phyloP scores from a whole-genome alignment of 2,113 vertebrate genomes.

The Ailurus styani region DNA sequence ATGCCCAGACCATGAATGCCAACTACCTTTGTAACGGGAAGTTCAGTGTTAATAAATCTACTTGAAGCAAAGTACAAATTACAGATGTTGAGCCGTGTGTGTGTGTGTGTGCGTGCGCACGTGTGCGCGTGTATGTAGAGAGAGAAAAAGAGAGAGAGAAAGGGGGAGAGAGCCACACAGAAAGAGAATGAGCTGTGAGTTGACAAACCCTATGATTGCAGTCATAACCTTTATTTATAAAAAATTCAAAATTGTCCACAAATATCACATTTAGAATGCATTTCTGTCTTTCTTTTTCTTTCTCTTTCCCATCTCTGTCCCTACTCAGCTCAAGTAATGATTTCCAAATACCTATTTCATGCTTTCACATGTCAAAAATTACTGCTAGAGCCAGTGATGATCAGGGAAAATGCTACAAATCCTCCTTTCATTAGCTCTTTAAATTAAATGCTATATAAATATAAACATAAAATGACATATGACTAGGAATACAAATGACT shows the following conservation, averaged over 20 bases:
- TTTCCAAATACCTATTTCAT: background rate
- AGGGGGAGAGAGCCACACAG: rapidly evolving
- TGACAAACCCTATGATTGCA: background rate
- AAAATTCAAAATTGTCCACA: background rate
- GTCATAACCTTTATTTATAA: background rate
- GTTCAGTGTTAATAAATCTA: background rate
- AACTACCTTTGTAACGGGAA: background rate
- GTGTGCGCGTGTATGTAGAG: too few species aligned
- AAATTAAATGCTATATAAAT: slow-evolving; percentile 48
- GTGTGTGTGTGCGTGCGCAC: too few species aligned
- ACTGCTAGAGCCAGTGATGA: background rate
- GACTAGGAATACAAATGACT: background rate
- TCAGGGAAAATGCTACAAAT: background rate
- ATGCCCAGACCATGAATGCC: background rate
- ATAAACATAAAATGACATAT: background rate
- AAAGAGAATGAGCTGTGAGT: background rate
- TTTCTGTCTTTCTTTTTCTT: background rate
- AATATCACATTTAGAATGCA: background rate
- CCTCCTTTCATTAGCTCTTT: slow-evolving; percentile 47
- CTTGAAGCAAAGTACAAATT: background rate
- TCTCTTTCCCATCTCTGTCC: background rate
- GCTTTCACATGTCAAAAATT: background rate
- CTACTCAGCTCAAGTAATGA: background rate
- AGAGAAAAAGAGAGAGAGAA: background rate
- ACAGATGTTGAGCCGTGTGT: background rate